A percentile compares a stretch with the other conserved stretches of the same genome.
Conservation (phyloP, 2,888 invertebrate species). For the Silvanus unidentatus region DNA sequence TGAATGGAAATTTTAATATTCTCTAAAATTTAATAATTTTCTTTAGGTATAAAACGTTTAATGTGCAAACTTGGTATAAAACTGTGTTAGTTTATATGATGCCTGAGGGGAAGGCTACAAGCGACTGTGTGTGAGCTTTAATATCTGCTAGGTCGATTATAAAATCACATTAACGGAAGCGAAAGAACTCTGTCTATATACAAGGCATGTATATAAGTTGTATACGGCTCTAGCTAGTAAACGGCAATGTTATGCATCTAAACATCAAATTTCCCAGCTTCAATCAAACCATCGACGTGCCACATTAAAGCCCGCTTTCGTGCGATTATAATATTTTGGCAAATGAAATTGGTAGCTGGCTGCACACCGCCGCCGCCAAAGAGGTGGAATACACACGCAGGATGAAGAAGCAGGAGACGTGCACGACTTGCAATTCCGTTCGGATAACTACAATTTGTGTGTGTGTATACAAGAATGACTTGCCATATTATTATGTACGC, state of each 20-base stretch:
- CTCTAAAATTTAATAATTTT: too few relatives aligned
- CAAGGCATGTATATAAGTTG: too few relatives aligned
- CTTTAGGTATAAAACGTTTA: too few relatives aligned
- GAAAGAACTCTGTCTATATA: constrained; percentile 1
- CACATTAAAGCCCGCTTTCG: constrained; percentile 16
- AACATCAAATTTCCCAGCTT: constrained; percentile 19
- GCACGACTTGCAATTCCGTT: constrained; percentile 1
- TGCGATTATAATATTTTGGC: constrained; percentile 11
- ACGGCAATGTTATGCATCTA: constrained; percentile 12
- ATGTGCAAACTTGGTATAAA: too few relatives aligned
- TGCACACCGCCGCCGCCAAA: not conserved
- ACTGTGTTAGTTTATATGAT: too few relatives aligned
- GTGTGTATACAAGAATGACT: constrained; percentile 1
- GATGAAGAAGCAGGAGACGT: too few relatives aligned
- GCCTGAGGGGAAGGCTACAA: not conserved
- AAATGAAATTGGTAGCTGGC: constrained; percentile 17
- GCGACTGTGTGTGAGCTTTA: constrained; percentile 1
- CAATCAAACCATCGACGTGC: constrained; percentile 21
- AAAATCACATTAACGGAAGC: constrained; percentile 6
- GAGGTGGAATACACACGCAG: not conserved
- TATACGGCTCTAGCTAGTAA: not conserved
- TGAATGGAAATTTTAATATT: too few relatives aligned
- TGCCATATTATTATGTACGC: not conserved
- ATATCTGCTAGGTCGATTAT: constrained; percentile 5
- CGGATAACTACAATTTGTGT: not conserved